These are phyloP conservation scores for Percopsis omiscomaycus DNA, from an alignment of 2,797 vertebrate species.

Conservation along the genomic window DNA sequence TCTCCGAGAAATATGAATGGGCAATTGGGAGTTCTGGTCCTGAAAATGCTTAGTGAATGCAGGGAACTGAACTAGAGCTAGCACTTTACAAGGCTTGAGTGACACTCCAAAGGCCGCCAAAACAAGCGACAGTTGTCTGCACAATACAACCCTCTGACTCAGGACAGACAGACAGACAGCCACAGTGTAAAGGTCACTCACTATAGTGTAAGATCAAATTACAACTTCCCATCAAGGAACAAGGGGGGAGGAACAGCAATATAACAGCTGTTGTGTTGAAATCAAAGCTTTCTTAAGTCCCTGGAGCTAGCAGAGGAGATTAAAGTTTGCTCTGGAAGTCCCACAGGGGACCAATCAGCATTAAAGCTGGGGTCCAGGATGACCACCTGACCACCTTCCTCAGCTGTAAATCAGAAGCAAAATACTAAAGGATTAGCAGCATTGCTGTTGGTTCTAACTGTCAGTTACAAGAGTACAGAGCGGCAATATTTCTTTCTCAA, in stretches of 20 bases:
- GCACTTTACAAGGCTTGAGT: not conserved
- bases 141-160: conserved; percentile 13
- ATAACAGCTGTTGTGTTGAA: conserved; percentile 62
- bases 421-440: conserved; percentile 44
- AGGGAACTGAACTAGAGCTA: not conserved
- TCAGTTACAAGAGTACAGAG: too few species aligned
- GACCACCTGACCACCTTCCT: not conserved
- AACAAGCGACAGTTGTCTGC: conserved; percentile 8
- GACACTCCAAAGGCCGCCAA: conserved; percentile 7
- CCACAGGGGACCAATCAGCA: conserved; percentile 17
- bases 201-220: conserved; percentile 30
- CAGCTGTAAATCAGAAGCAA: conserved; percentile 10
- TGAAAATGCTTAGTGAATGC: not conserved
- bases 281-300: conserved; percentile 36
- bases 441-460: conserved; percentile 8
- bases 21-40: not conserved
- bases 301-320: not conserved
- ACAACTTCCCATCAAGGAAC: conserved; percentile 32
- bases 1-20: not conserved
- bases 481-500: too few species aligned
- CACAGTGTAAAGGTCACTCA: conserved; percentile 14
- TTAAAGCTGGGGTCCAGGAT: not conserved
- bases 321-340: conserved; percentile 33
- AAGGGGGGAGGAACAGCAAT: conserved; percentile 10
- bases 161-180: conserved; percentile 4